Base-by-base conservation (phyloP, 2,888 invertebrate species). In the Eupithecia insigniata region DNA sequence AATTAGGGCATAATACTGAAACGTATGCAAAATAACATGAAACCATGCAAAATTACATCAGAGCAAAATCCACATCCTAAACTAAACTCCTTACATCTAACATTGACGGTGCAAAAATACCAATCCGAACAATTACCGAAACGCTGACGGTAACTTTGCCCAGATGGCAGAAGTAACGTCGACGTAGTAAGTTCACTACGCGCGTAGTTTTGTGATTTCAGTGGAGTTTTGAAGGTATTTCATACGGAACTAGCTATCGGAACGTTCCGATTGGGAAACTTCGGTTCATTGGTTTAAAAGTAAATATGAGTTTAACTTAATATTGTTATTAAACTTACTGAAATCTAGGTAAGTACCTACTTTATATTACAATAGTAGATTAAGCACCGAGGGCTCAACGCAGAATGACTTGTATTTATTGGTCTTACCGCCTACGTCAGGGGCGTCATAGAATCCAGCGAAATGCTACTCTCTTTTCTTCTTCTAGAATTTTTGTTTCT, bases 91-190 rank as follows among this genome's bases (percentile, higher is more conserved):
- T 60, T 60, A 67, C 65, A 70, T 70, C 67, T 67, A 71, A 74
- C 58, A 71, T 70, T 70, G 51, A 32, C 61, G 30, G n/a, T 30
- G 68, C 71, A 8, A 69, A 74, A 74, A 74, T 61, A 74, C 68
- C 71, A 69, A 74, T 70, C 55, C 61, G 55, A 71, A 34, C 73
- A 68, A 73, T 68, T 73, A 70, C 70, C 18, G 18, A 68, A 70
- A 67, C 10, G 60, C 65, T 36, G 60, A 66, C 68, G 65, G 26
- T 64, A 64, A 22, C 64, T 64, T 60, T 60, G 30, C 60, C 16
- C 60, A 30, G 60, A 60, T 60, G 60, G 60, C 60, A 30, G n/a
- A 8, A 60, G 62, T 62, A 62, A 10, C 62, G 62, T 62, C 62
- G 30, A 22, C 18, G 34, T 62, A 32, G 62, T 34, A 22, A 34